These are phyloP conservation scores for Salminus brasiliensis DNA, from an alignment of 2,113 vertebrate genomes.

Conservation along the genomic window DNA sequence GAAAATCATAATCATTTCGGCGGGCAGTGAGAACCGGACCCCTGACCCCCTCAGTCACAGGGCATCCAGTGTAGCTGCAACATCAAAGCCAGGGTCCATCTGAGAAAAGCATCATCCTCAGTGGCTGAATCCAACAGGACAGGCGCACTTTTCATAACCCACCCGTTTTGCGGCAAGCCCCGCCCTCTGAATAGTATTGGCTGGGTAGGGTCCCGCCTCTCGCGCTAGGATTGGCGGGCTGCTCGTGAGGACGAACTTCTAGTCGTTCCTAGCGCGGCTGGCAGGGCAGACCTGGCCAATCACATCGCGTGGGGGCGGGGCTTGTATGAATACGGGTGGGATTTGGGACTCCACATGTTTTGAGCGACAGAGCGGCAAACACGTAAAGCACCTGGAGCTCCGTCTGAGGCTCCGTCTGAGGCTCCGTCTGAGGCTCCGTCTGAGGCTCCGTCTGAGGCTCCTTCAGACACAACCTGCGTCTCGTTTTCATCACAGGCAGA, in stretches of 20 bases:
- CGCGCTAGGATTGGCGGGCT: no score
- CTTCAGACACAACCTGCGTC: background rate
- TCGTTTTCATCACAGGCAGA: background rate
- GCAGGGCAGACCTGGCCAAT: background rate
- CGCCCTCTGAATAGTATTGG: background rate
- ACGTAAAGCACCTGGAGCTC: no score
- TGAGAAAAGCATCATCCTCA: slow-evolving; percentile 45
- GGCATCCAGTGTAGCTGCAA: slow-evolving; percentile 1
- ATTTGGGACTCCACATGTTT: background rate
- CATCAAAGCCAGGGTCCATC: slow-evolving; percentile 46
- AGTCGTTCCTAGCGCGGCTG: background rate
- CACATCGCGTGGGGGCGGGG: background rate
- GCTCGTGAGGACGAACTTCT: no score
- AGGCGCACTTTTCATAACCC: background rate
- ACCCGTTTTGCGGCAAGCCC: background rate
- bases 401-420: no score
- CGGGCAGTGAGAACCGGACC: slow-evolving; percentile 38
- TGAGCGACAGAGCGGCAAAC: no score
- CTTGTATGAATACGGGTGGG: background rate
- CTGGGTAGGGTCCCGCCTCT: background rate
- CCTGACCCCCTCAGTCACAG: slow-evolving; percentile 3
- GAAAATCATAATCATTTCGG: slow-evolving; percentile 50
- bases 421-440: no score
- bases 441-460: background rate
- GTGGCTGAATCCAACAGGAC: background rate